Evolutionary conservation across 1,140 invertebrate genomes (phyloP).

Genomic region (Maniola jurtina): DNA sequence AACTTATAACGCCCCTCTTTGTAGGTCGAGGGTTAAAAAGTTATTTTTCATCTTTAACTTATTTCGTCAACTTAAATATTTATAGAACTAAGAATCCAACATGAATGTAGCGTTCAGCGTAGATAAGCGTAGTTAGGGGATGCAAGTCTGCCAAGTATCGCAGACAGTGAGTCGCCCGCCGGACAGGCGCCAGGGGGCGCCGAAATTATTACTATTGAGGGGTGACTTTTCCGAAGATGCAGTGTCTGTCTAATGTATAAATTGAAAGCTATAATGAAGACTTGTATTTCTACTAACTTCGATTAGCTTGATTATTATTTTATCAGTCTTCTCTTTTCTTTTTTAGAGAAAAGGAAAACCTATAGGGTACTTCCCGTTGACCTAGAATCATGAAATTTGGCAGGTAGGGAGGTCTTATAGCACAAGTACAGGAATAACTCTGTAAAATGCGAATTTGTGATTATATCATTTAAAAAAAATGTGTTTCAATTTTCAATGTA

Average conservation of each 20-base stretch:
- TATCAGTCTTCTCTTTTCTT: too few species aligned
- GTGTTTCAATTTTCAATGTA: too few species aligned
- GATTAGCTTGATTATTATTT: too few species aligned
- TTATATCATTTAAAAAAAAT: too few species aligned
- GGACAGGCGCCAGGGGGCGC: conserved; percentile 10
- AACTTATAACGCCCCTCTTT: too few species aligned
- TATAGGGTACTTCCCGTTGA: too few species aligned
- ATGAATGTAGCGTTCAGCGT: not conserved
- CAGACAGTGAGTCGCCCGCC: conserved; percentile 24
- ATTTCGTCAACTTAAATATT: not conserved
- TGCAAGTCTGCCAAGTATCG: not conserved
- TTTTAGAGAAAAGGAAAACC: too few species aligned
- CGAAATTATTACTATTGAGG: conserved; percentile 10
- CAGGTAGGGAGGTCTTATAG: too few species aligned
- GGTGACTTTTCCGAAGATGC: conserved; percentile 9
- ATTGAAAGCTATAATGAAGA: not conserved
- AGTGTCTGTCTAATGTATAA: not conserved
- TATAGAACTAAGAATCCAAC: not conserved
- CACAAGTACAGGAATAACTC: too few species aligned
- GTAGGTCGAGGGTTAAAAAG: too few species aligned
- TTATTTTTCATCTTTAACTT: not conserved
- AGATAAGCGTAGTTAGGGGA: conserved; percentile 5
- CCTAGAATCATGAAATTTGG: too few species aligned
- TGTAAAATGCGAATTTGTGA: too few species aligned
- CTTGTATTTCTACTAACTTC: not conserved